Evolutionary conservation across 53 echinoderm and acorn worm species (phyloP).

Genomic region (Echinometra lucunter): DNA sequence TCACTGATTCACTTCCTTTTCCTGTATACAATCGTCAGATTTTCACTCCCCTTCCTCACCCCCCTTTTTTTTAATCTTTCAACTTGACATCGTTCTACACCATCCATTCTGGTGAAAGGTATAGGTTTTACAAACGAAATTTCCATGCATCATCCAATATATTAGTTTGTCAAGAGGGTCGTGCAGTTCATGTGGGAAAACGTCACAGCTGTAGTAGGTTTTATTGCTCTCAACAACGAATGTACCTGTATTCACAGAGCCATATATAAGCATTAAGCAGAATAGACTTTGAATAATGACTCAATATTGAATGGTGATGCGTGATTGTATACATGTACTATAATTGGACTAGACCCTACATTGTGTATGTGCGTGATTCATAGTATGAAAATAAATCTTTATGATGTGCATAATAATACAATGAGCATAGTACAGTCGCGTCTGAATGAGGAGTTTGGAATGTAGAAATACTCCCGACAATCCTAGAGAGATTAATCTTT

Average conservation of each 20-base stretch:
- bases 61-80: not conserved
- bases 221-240: not conserved
- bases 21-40: slow-evolving; percentile 7
- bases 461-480: not conserved
- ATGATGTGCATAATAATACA: not conserved
- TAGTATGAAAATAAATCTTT: not conserved
- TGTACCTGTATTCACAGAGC: not conserved
- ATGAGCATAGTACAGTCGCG: not conserved
- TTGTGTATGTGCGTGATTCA: not conserved
- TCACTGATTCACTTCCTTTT: slow-evolving; percentile 22
- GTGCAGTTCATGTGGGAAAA: not conserved
- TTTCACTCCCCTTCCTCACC: not conserved
- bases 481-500: not conserved
- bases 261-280: not conserved
- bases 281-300: not conserved
- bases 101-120: not conserved
- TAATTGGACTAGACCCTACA: not conserved
- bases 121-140: not conserved
- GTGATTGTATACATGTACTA: not conserved
- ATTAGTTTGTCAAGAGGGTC: not conserved
- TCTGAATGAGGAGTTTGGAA: not conserved
- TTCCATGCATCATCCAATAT: not conserved
- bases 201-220: not conserved
- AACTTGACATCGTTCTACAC: not conserved
- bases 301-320: not conserved